A percentile compares a stretch with the other conserved stretches of the same genome.
These are phyloP conservation scores for Apamea crenata DNA, from an alignment of 2,888 invertebrate genomes.

Conservation along the genomic window DNA sequence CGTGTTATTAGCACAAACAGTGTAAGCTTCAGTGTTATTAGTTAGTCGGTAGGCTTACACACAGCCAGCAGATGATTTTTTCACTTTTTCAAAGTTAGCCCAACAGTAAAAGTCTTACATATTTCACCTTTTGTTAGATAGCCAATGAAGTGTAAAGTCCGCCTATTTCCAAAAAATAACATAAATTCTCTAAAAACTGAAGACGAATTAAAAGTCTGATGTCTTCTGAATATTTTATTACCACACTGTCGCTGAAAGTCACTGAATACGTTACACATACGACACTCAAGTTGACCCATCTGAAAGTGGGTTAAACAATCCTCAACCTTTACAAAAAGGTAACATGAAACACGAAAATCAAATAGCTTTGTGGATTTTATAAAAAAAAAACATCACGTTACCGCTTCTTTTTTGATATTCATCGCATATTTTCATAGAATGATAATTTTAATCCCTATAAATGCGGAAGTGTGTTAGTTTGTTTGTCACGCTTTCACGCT, in stretches of 20 bases:
- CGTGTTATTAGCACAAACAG: background rate
- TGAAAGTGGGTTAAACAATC: constrained; percentile 49
- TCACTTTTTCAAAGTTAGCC: background rate
- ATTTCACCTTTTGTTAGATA: background rate
- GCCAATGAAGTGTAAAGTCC: background rate
- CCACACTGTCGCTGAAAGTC: background rate
- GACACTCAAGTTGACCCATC: constrained; percentile 20
- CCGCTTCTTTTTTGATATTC: background rate
- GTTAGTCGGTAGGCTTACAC: background rate
- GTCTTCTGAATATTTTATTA: constrained; percentile 5
- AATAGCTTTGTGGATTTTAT: background rate
- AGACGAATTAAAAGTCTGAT: background rate
- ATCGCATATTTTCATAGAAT: background rate
- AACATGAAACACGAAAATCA: constrained; percentile 16
- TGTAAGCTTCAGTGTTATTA: background rate
- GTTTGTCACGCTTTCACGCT: background rate
- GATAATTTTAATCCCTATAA: background rate
- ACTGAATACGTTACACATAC: constrained; percentile 12
- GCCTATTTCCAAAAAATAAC: background rate
- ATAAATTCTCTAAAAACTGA: background rate
- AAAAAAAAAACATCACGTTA: background rate
- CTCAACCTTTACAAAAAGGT: constrained; percentile 9
- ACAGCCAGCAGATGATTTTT: background rate
- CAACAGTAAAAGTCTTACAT: background rate
- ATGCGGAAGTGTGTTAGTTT: background rate